A percentile compares a stretch with the other conserved stretches of the same genome.
These are phyloP conservation scores for Eugnorisma glareosa DNA, from an alignment of 2,888 invertebrate species.

Conservation along the genomic window DNA sequence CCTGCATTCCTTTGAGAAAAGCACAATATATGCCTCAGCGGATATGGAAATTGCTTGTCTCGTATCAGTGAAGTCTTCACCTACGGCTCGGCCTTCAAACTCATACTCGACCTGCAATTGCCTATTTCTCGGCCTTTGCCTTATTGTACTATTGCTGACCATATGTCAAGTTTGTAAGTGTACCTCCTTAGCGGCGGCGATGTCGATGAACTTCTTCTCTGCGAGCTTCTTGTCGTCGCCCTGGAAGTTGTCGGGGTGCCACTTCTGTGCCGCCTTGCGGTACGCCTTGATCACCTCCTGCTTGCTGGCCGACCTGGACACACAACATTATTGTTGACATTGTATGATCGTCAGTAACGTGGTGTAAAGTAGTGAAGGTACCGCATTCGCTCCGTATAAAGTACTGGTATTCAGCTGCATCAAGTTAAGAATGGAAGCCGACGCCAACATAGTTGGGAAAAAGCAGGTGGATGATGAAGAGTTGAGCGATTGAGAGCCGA, in stretches of 20 bases:
- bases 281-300: constrained; percentile 98
- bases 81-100: too few relatives aligned
- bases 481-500: neutral
- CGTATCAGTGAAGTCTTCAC: too few relatives aligned
- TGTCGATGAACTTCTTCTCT: constrained; percentile 99
- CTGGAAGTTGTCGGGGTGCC: constrained; percentile 99
- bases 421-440: neutral
- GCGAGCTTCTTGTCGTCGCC: constrained; percentile 98
- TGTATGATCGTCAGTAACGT: neutral
- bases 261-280: constrained; percentile 98
- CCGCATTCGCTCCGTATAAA: neutral
- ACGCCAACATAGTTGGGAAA: neutral
- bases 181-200: constrained; percentile 99
- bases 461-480: neutral
- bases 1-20: too few relatives aligned
- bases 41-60: too few relatives aligned
- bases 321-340: too few relatives aligned
- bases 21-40: too few relatives aligned
- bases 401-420: neutral
- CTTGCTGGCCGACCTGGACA: constrained; percentile 94
- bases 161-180: neutral
- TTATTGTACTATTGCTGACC: too few relatives aligned
- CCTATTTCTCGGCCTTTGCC: too few relatives aligned
- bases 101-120: too few relatives aligned
- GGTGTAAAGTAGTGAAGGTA: neutral